Evolutionary conservation across 1,140 invertebrate genomes (phyloP), one percentile per base, ranked within the genome.

Genomic region (Leptinotarsa undecemlineata): DNA sequence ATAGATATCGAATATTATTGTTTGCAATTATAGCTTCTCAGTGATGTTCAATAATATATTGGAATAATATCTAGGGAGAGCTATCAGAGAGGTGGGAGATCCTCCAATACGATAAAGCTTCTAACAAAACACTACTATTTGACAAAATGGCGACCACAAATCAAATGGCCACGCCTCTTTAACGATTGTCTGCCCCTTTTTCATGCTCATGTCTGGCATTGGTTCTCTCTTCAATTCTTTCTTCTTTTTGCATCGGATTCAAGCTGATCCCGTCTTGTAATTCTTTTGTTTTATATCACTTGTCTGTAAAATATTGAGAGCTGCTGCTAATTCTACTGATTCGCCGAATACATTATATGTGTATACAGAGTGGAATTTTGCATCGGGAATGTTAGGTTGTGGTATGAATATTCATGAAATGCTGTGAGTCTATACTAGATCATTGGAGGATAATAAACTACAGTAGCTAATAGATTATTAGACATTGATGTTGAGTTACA

Each of bases 141-240:
- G 84, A 85, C 84, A 85, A 85, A 85, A 85, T 85, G 84, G 84
- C 84, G 84, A 84, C 84, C 83, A 85, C 84, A 85, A 85, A 85
- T 85, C 84, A 85, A 81, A 71, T 77, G 71, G 83, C 83, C 71
- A 81, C 84, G 81, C 84, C 84, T 81, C 73, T 79, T 81, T 82
- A 83, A 82, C 83, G 84, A 85, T 85, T 85, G 83, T 83, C 83
- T 82, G 84, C 81, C 83, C 83, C 82, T 85, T 84, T 84, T 84
- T 83, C 83, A 83, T 82, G 81, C 80, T 80, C 82, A 81, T 81
- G 82, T 78, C 80, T 82, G 75, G 84, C 82, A 84, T 84, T 84
- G 84, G 83, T 77, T 84, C 83, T 82, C 83, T 80, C 74, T 83
- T 81, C 77, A 73, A 73, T 79, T 75, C 78, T 82, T 83, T 82